Evolutionary conservation across 2,888 invertebrate species (phyloP), one percentile per base, ranked within the genome.

Genomic region (Cerceris rybyensis): DNA sequence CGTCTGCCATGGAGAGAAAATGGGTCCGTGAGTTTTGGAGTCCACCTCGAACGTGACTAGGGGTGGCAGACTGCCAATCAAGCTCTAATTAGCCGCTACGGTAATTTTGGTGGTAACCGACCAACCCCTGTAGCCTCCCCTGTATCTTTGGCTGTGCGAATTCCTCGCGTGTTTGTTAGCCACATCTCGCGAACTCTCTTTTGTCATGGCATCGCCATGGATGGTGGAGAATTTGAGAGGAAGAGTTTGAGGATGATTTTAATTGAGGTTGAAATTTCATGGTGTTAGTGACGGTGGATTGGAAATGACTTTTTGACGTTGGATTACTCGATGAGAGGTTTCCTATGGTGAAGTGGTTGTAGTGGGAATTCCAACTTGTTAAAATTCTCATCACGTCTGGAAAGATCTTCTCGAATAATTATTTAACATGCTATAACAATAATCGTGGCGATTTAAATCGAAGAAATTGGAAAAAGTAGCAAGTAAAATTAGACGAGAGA

Each of bases 1-100:
- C 28, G 28, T 28, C 28, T 28, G 28, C 28, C 28, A 28, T 28
- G 61, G 42, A n/a, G 39, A n/a, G 60, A 75, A 66, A 58, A 75
- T 57, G 41, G 70, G 16, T 76, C 65, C 28, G 28, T 64, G 16
- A 50, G 60, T 28, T 46, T n/a, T 13, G 42, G 17, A 28, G 54
- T 57, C 63, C 70, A 43, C 17, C 28, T 59, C 13, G 16, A 58
- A 75, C 69, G 71, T 61, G 75, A 75, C 54, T 78, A 57, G 61
- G 58, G 69, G 78, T 72, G 83, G 82, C 81, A 69, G 85, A 85
- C 81, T 81, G 85, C 85, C 88, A 90, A 90, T 91, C 90, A 84
- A 88, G 88, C 84, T 85, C 87, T 91, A 91, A 91, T 91, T 91
- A 91, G 87, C 85, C 85, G 80, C 85, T 78, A 81, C 78, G 79